Base-by-base conservation (phyloP, 2,888 invertebrate genomes). In the Phengaris arion region DNA sequence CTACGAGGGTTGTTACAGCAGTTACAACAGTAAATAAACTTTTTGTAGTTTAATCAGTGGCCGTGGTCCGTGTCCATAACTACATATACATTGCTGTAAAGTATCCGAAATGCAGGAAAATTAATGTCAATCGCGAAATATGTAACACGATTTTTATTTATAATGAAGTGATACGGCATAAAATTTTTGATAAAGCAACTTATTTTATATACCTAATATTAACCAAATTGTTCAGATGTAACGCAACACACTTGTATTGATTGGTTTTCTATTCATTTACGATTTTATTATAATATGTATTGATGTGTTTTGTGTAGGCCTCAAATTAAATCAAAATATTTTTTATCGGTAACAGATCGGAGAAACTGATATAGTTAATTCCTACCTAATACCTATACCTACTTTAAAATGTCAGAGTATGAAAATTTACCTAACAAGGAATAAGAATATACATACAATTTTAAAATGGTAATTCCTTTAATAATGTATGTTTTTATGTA, bases 221-320 rank as follows among this genome's bases (percentile, higher is more conserved):
- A 57, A 57, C 22, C 59, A 59, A 22, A 59, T 59, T 59, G 9
- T 59, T 22, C 8, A 22, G 22, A 22, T 22, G 15, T 10, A 59
- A 59, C 59, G 59, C 15, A 59, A 59, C 59, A 59, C 59, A 59
- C 59, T 22, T 59, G 59, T 59, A 59, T 59, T 59, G 59, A 59
- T 59, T 15, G 59, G 15, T 9, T 59, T 59, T 22, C 9, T 15
- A 22, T 22, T 22, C 22, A 22, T 35, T 35, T 35, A 35, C 35
- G 35, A 35, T 35, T 35, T 35, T 35, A 35, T 35, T 35, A 35
- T 3, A 35, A 35, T 4, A 35, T 4, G 0, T 35, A 4, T 35
- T 35, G 35, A 35, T 35, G 2, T 35, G 35, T 35, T 35, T 3
- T 35, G 35, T 35, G 35, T 35, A 35, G 35, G 22, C 10, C 59